phyloP scores from a whole-genome alignment of 2,113 vertebrate species.

The Microtus pennsylvanicus region DNA sequence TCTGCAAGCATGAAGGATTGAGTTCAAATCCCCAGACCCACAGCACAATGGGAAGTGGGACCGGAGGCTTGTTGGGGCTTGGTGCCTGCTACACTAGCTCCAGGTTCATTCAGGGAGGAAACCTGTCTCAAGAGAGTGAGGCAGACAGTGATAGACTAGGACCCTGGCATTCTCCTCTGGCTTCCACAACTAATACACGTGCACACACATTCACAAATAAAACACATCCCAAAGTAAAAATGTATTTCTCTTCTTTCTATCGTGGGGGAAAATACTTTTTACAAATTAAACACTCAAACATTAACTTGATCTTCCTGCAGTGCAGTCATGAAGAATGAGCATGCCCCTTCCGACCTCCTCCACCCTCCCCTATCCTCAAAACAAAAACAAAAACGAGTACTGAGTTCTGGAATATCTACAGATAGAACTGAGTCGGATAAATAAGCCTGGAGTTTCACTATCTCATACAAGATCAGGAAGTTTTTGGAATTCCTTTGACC shows the following conservation, averaged over 20 bases:
- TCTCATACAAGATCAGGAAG: constrained; percentile 43
- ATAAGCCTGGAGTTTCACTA: constrained; percentile 24
- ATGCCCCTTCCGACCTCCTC: background rate
- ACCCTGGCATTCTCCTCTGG: background rate
- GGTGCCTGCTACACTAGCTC: background rate
- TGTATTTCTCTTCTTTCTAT: background rate
- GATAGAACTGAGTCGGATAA: background rate
- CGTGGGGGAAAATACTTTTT: background rate
- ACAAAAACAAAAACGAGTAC: background rate
- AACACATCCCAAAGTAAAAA: background rate
- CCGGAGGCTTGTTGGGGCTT: background rate
- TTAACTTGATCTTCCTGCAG: background rate
- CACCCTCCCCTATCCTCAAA: background rate
- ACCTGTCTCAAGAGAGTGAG: background rate
- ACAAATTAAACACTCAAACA: background rate
- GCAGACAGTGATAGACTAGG: background rate
- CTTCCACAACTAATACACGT: background rate
- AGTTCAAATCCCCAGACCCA: background rate
- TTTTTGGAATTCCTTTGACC: constrained; percentile 40
- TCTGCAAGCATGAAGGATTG: background rate
- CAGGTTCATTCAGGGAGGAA: background rate
- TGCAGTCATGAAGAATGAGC: background rate
- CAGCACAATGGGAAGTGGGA: background rate
- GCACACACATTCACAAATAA: background rate
- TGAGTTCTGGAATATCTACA: background rate